Evolutionary conservation across 2,888 invertebrate genomes (phyloP), one percentile per base, ranked within the genome.

Genomic region (Odontothrips loti): DNA sequence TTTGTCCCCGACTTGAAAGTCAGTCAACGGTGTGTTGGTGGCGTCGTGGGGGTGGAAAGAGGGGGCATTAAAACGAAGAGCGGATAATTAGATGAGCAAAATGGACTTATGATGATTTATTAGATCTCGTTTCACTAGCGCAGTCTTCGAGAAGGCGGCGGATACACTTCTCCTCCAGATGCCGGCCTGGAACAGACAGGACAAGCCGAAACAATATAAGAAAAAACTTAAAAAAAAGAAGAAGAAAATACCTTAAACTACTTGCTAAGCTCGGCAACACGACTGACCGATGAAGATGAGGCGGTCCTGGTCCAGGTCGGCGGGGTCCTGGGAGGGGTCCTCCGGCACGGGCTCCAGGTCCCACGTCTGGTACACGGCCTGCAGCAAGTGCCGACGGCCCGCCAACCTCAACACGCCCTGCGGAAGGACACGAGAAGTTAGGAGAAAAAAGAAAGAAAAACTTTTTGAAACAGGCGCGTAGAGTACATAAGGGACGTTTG

Each of bases 341-440:
- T 58, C 58, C 68, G 68, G 68, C 27, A 84, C 82, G 17, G 83
- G 79, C 79, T 84, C 84, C 11, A 83, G 82, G 81, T 85, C 85
- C 80, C 84, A 85, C 29, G 83, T 84, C 80, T 85, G 85, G 83
- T 85, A 85, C 80, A 85, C 85, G 17, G 85, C 85, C 80, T 85
- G 85, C 20, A 85, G 83, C 82, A 85, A 82, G 58, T 83, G 78
- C 9, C 84, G 82, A 20, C 75, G 51, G 1, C 68, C 68, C 58
- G 82, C 78, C 12, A 75, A 27, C 23, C 12, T 27, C 68, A 75
- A 27, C 68, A 75, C 68, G 27, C 68, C 68, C 68, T 75, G 58
- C 58, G 23, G 68, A 75, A n/a, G 8, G 27, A 75, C 51, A 51
- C 12, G n/a, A 58, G 17, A 58, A 10, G 15, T 15, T 48, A 15